A percentile compares a stretch with the other conserved stretches of the same genome.
phyloP scores from a whole-genome alignment of 64 coral and sea anemone genomes.

The Actinia tenebrosa region DNA sequence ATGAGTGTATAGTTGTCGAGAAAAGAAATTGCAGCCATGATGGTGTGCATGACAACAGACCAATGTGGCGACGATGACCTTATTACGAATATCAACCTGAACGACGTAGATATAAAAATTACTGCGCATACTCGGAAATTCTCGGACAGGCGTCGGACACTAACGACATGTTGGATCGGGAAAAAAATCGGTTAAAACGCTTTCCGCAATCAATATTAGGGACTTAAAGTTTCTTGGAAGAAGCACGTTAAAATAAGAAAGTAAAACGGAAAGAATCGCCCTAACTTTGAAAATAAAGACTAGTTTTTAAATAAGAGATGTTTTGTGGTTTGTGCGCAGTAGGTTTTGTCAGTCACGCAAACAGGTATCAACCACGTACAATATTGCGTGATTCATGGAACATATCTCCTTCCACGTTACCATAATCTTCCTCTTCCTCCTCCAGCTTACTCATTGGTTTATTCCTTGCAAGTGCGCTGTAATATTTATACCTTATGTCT shows the following conservation, averaged over 20 bases:
- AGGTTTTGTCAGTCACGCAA: background rate
- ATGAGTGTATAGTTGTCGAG: too few species aligned
- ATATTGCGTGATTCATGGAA: constrained; percentile 16
- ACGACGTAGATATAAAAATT: background rate
- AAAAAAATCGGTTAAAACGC: background rate
- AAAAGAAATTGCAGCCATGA: background rate
- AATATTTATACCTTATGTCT: constrained; percentile 56
- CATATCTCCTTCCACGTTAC: constrained; percentile 15
- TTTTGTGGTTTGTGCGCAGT: background rate
- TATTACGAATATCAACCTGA: too few species aligned
- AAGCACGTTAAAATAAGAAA: too few species aligned
- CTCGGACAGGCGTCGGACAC: background rate
- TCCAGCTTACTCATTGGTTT: constrained; percentile 82
- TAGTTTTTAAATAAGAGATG: too few species aligned
- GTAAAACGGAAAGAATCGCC: too few species aligned
- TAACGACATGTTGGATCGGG: background rate
- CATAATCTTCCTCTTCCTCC: constrained; percentile 74
- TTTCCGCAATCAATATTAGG: too few species aligned
- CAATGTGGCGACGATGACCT: background rate
- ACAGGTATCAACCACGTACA: background rate
- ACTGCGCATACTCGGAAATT: background rate
- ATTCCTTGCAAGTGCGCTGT: constrained; percentile 45
- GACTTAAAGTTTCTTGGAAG: too few species aligned
- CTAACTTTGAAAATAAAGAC: too few species aligned
- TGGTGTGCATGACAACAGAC: background rate